Evolutionary conservation across 2,888 invertebrate genomes (phyloP).

Genomic region (Phrixothrix hirtus): DNA sequence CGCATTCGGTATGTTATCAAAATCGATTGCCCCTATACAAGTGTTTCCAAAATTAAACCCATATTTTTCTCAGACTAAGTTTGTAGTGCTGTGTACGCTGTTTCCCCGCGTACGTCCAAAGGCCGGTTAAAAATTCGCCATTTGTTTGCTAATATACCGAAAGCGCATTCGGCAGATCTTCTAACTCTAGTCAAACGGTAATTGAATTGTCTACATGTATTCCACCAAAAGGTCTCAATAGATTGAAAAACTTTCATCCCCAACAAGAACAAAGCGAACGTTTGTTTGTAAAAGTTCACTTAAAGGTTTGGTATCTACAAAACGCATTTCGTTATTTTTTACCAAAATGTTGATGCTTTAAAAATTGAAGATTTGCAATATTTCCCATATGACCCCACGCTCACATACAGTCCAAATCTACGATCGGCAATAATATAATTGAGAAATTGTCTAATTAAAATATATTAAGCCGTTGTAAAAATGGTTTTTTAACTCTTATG

Average conservation of each 20-base stretch:
- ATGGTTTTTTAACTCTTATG: slow-evolving; percentile 1
- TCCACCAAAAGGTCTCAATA: slow-evolving; percentile 33
- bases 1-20: neutral
- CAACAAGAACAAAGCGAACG: slow-evolving; percentile 37
- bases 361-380: slow-evolving; percentile 39
- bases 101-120: slow-evolving; percentile 2
- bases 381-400: slow-evolving; percentile 3
- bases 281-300: neutral
- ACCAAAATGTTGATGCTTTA: slow-evolving; percentile 36
- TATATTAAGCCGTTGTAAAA: too few relatives aligned
- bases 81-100: slow-evolving; percentile 8
- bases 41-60: slow-evolving; percentile 1
- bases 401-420: slow-evolving; percentile 34
- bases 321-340: slow-evolving; percentile 35
- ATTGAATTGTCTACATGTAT: slow-evolving; percentile 38
- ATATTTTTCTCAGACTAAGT: slow-evolving; percentile 25
- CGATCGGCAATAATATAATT: slow-evolving; percentile 35
- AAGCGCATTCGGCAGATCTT: slow-evolving; percentile 40
- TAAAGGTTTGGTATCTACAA: slow-evolving; percentile 38
- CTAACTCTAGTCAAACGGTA: slow-evolving; percentile 36
- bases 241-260: slow-evolving; percentile 4
- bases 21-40: neutral
- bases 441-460: too few relatives aligned
- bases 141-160: slow-evolving; percentile 48
- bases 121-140: slow-evolving; percentile 42